A percentile compares a stretch with the other conserved stretches of the same genome.
Conservation (phyloP, 2,797 vertebrate genomes). For the Chiloscyllium punctatum region DNA sequence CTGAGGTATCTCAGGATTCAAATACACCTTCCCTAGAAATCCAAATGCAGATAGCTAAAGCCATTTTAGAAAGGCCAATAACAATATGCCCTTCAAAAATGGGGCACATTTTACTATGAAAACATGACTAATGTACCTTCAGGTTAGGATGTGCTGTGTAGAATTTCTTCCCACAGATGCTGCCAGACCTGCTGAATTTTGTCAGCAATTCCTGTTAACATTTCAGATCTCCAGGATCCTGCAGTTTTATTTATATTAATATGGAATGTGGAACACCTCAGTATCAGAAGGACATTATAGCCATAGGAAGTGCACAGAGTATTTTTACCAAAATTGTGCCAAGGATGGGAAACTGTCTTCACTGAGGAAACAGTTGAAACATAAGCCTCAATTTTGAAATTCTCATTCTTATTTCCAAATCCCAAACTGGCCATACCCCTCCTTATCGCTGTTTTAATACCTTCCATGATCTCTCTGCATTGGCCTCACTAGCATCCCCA, state of each 20-base stretch:
- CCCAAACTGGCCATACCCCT: background rate
- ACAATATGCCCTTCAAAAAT: background rate
- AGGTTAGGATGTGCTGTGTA: background rate
- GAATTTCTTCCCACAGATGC: background rate
- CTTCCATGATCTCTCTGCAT: background rate
- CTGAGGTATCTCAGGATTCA: too few species aligned
- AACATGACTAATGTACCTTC: background rate
- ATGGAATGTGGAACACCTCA: too few species aligned
- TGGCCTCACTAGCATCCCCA: background rate
- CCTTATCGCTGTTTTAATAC: background rate
- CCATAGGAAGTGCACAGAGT: background rate
- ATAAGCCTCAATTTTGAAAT: background rate
- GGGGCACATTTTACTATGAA: background rate
- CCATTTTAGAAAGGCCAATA: background rate
- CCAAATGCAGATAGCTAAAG: too few species aligned
- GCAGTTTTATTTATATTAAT: too few species aligned
- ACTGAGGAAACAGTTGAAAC: background rate
- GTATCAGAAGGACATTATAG: background rate
- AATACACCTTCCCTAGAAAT: too few species aligned
- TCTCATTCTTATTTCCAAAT: background rate
- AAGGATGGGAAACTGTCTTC: background rate
- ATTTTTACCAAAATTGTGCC: background rate
- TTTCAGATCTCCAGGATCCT: too few species aligned
- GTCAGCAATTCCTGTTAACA: too few species aligned
- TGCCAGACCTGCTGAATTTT: too few species aligned